Conservation (phyloP, 64 coral and sea anemone genomes). For the Montipora efflorescens region DNA sequence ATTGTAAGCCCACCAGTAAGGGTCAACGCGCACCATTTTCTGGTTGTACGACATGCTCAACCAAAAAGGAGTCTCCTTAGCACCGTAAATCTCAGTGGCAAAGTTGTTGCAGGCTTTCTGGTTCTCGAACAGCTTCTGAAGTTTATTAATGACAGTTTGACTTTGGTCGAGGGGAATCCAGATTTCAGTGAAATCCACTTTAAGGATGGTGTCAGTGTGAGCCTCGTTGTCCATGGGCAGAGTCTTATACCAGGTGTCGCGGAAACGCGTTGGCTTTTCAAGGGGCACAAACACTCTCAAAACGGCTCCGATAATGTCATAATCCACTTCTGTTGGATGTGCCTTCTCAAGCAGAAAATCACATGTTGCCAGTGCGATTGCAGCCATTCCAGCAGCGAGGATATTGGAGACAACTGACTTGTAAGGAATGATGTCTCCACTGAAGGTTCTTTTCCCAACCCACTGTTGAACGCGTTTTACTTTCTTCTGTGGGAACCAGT, state of each 20-base stretch:
- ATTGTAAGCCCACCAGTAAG: slow-evolving; percentile 56
- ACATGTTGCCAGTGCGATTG: slow-evolving; percentile 39
- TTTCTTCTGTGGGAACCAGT: slow-evolving; percentile 28
- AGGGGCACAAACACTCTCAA: slow-evolving; percentile 42
- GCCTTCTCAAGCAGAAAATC: slow-evolving; percentile 54
- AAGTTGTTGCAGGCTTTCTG: slow-evolving; percentile 64
- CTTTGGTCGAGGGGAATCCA: slow-evolving; percentile 51
- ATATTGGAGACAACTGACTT: neutral
- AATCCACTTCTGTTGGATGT: neutral
- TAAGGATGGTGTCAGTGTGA: slow-evolving; percentile 60
- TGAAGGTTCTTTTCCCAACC: slow-evolving; percentile 8
- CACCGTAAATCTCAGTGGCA: slow-evolving; percentile 78
- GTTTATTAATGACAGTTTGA: slow-evolving; percentile 47
- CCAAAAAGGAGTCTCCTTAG: slow-evolving; percentile 80
- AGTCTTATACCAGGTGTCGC: slow-evolving; percentile 61
- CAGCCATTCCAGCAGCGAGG: slow-evolving; percentile 42
- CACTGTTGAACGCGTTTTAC: neutral
- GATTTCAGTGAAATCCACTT: slow-evolving; percentile 80
- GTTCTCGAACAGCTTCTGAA: slow-evolving; percentile 59
- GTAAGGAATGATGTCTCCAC: slow-evolving; percentile 16
- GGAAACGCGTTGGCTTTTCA: slow-evolving; percentile 15
- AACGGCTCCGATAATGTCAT: slow-evolving; percentile 29
- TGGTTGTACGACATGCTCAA: no score
- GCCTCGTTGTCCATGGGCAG: slow-evolving; percentile 79
- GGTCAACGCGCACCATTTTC: slow-evolving; percentile 43